Evolutionary conservation across 2,797 vertebrate genomes (phyloP).

Genomic region (Morelia viridis): DNA sequence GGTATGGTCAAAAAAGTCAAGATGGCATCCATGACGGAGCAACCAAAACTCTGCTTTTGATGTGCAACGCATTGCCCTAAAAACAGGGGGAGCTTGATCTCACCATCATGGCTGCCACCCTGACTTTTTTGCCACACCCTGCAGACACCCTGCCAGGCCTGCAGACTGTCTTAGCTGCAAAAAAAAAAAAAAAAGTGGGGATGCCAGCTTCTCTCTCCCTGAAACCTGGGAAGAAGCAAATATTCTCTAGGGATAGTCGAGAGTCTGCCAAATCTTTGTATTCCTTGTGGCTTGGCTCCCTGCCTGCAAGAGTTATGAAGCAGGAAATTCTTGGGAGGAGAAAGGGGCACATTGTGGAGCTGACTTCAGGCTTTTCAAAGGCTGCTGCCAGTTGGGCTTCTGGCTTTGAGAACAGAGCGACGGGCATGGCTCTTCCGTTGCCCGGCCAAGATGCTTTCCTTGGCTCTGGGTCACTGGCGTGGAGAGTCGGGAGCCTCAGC

Average conservation of each 20-base stretch:
- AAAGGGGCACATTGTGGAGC: slow-evolving; percentile 43
- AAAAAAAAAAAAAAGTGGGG: neutral
- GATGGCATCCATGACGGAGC: neutral
- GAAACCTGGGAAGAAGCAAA: neutral
- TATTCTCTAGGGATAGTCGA: slow-evolving; percentile 43
- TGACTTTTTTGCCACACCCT: neutral
- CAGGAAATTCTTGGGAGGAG: slow-evolving; percentile 52
- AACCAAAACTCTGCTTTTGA: neutral
- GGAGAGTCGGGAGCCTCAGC: neutral
- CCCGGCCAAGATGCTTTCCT: neutral
- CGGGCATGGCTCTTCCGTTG: neutral
- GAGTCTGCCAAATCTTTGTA: slow-evolving; percentile 53
- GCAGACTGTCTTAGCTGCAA: neutral
- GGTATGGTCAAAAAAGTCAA: neutral
- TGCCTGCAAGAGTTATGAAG: slow-evolving; percentile 43
- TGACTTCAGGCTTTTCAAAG: slow-evolving; percentile 19
- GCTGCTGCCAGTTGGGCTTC: slow-evolving; percentile 29
- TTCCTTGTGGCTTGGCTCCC: slow-evolving; percentile 48
- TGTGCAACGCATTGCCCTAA: neutral
- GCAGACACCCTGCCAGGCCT: neutral
- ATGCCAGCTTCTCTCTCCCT: neutral
- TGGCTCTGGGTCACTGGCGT: neutral
- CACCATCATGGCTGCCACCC: neutral
- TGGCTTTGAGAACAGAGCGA: slow-evolving; percentile 38
- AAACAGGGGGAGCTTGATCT: neutral